phyloP scores from a whole-genome alignment of 1,140 invertebrate species.

The Achatina immaculata region DNA sequence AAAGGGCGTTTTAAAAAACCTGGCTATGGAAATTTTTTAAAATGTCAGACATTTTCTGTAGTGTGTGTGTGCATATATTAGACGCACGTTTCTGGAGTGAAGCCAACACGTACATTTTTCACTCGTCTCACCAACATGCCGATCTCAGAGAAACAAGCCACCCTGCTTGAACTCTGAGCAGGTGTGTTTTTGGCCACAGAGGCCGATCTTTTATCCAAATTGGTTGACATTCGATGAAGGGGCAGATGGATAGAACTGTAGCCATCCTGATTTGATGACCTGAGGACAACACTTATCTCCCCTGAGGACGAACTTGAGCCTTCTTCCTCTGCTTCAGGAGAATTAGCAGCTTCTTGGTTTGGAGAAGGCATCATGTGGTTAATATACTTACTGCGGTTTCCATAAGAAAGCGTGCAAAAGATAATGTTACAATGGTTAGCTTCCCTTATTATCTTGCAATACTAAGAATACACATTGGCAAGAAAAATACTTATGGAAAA shows the following conservation, averaged over 20 bases:
- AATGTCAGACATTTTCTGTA: no score
- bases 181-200: constrained; percentile 1
- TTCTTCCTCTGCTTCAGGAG: constrained; percentile 41
- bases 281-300: constrained; percentile 27
- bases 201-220: constrained; percentile 15
- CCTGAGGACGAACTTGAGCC: constrained; percentile 20
- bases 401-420: constrained; percentile 5
- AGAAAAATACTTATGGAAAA: neutral
- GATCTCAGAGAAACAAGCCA: constrained; percentile 54
- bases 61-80: no score
- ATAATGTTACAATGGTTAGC: neutral
- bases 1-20: no score
- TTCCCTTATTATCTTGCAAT: neutral
- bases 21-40: no score
- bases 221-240: constrained; percentile 26
- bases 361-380: constrained; percentile 56
- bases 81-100: constrained; percentile 58
- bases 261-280: constrained; percentile 19
- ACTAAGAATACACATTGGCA: neutral
- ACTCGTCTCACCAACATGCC: constrained; percentile 51
- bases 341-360: constrained; percentile 28
- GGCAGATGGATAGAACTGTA: constrained; percentile 23
- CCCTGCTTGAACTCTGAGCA: constrained; percentile 36
- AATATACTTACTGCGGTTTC: constrained; percentile 53
- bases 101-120: constrained; percentile 54